These are phyloP conservation scores for Leptogaster cylindrica DNA, from an alignment of 2,888 invertebrate genomes.

Conservation along the genomic window DNA sequence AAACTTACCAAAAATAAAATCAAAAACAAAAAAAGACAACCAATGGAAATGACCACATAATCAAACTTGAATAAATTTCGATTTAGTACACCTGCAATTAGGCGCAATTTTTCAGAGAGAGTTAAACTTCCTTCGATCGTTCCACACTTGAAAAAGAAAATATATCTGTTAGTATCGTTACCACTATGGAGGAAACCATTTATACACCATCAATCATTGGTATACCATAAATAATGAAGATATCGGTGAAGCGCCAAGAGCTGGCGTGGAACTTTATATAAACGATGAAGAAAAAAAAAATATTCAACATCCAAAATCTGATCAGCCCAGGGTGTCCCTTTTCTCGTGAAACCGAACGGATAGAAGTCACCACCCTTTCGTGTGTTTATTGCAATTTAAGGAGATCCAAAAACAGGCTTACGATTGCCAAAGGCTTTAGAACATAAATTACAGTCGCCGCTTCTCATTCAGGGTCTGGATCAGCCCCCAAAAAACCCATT, in stretches of 20 bases:
- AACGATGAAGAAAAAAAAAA: neutral
- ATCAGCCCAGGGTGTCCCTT: neutral
- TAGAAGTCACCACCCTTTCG: conserved; percentile 19
- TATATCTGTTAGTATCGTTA: conserved; percentile 12
- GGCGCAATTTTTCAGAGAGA: neutral
- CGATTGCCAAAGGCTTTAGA: conserved; percentile 5
- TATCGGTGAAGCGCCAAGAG: conserved; percentile 15
- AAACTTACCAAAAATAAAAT: neutral
- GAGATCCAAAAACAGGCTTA: conserved; percentile 13
- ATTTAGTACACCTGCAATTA: conserved; percentile 14
- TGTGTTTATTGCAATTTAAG: conserved; percentile 37
- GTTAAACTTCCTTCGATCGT: neutral
- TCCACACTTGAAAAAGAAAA: conserved; percentile 2
- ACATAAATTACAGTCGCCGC: conserved; percentile 33
- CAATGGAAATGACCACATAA: conserved; percentile 16
- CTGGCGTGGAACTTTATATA: neutral
- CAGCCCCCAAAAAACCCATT: neutral
- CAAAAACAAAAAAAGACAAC: neutral
- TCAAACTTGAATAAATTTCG: conserved; percentile 29
- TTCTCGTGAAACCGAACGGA: neutral
- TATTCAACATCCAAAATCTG: too few relatives aligned
- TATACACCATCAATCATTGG: conserved; percentile 30
- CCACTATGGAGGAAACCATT: conserved; percentile 13
- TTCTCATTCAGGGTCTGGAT: conserved; percentile 3
- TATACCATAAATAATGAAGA: conserved; percentile 34